These are phyloP conservation scores for Neoaliturus tenellus DNA, from an alignment of 2,888 invertebrate species.

Conservation along the genomic window DNA sequence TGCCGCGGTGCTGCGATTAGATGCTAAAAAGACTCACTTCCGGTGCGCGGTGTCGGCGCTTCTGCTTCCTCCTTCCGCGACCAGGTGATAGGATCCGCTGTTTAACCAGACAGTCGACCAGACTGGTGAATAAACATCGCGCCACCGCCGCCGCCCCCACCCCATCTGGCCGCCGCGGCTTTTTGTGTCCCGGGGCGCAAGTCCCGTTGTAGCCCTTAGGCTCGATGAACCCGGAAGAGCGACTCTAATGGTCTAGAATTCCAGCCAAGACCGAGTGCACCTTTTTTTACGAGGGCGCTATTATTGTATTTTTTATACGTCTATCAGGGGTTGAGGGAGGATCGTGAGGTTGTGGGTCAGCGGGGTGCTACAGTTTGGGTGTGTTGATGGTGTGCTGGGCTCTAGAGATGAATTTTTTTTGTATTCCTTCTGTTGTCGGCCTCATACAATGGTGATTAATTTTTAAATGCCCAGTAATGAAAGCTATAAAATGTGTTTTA, in stretches of 20 bases:
- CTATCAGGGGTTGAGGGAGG: constrained; percentile 24
- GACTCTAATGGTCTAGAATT: constrained; percentile 46
- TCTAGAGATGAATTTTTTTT: no score
- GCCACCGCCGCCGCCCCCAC: neutral
- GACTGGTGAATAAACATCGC: constrained; percentile 47
- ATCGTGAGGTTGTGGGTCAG: constrained; percentile 9
- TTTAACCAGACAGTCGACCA: constrained; percentile 31
- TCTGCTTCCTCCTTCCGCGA: constrained; percentile 43
- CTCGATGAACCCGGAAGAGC: constrained; percentile 50
- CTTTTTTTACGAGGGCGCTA: constrained; percentile 46
- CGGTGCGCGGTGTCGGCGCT: neutral
- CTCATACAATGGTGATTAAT: no score
- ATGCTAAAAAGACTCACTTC: constrained; percentile 34
- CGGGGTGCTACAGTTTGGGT: no score
- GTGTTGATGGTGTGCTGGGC: no score
- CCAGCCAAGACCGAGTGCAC: constrained; percentile 42
- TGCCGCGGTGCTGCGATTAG: constrained; percentile 25
- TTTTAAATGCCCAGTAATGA: no score
- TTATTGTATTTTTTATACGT: constrained; percentile 46
- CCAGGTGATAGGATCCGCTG: constrained; percentile 11
- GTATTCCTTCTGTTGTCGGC: no score
- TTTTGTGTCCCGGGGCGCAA: constrained; percentile 38
- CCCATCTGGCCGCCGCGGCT: constrained; percentile 26
- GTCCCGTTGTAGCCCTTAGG: constrained; percentile 49
- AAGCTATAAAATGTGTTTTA: no score